These are phyloP conservation scores for Eueremaeus valkanovi DNA, from an alignment of 2,888 invertebrate genomes.

Conservation along the genomic window DNA sequence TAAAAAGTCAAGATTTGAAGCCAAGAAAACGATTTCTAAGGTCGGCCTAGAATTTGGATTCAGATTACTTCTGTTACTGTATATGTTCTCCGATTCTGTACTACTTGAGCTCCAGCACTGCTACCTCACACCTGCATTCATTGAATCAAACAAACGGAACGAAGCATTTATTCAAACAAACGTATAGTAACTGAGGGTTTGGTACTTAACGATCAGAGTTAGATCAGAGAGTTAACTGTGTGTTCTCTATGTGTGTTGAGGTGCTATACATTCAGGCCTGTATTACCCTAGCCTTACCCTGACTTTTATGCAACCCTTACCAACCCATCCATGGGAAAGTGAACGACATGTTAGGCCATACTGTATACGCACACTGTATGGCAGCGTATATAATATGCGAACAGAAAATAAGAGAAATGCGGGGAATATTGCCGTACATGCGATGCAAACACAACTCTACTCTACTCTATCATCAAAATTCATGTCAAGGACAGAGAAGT, in stretches of 20 bases:
- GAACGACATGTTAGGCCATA: slow-evolving; percentile 25
- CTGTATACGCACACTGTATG: too few relatives aligned
- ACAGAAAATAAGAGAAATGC: slow-evolving; percentile 18
- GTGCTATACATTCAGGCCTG: neutral
- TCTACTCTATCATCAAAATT: neutral
- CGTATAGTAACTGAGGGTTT: neutral
- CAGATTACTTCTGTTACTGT: neutral
- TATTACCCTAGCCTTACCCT: slow-evolving; percentile 26
- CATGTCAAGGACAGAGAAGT: slow-evolving; percentile 22
- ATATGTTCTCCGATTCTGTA: neutral
- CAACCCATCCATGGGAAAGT: slow-evolving; percentile 25
- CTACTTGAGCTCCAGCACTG: neutral
- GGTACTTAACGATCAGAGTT: slow-evolving; percentile 24
- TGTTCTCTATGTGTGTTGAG: neutral
- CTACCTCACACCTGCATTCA: slow-evolving; percentile 30
- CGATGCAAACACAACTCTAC: too few relatives aligned
- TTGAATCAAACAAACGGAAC: slow-evolving; percentile 28
- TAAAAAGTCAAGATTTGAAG: slow-evolving; percentile 3
- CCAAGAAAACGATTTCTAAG: neutral
- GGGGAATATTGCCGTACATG: neutral
- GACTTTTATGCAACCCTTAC: slow-evolving; percentile 34
- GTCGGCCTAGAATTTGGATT: neutral
- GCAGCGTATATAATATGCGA: slow-evolving; percentile 2
- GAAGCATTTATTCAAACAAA: slow-evolving; percentile 32
- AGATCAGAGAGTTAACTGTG: slow-evolving; percentile 13